These are phyloP conservation scores for Apostichopus leukothele DNA, from an alignment of 53 echinoderm and acorn worm species.

Conservation along the genomic window DNA sequence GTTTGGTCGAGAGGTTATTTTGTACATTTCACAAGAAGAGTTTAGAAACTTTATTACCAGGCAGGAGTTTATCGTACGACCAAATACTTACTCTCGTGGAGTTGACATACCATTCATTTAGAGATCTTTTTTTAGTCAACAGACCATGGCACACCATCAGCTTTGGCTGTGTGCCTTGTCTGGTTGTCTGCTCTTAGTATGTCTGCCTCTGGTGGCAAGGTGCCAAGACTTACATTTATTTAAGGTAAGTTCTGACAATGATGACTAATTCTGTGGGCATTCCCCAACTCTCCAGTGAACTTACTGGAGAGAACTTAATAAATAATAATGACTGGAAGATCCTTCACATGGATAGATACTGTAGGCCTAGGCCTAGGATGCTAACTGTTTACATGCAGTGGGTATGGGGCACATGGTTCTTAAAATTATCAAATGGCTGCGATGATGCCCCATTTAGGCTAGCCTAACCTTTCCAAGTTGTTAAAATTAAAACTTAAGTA, in stretches of 20 bases:
- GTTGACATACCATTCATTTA: not conserved
- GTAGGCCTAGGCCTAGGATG: too few species aligned
- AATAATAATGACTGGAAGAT: not conserved
- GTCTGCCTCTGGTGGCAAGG: constrained; percentile 36
- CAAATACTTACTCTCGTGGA: not conserved
- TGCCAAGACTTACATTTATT: constrained; percentile 40
- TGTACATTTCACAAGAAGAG: not conserved
- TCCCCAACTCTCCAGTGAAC: not conserved
- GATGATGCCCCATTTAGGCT: not conserved
- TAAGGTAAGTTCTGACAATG: constrained; percentile 31
- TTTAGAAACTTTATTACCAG: not conserved
- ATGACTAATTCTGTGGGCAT: constrained; percentile 22
- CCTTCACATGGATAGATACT: not conserved
- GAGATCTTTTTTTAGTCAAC: not conserved
- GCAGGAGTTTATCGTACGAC: not conserved
- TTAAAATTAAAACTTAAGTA: too few species aligned
- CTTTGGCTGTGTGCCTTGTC: not conserved
- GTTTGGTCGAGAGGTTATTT: not conserved
- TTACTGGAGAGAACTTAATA: not conserved
- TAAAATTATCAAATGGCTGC: too few species aligned
- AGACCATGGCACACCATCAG: constrained; percentile 13
- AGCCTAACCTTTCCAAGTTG: too few species aligned
- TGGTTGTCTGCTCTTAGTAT: constrained; percentile 8
- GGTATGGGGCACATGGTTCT: too few species aligned
- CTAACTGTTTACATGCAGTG: too few species aligned